phyloP scores from a whole-genome alignment of 1,140 invertebrate genomes.

The Drosophila subpulchrella region DNA sequence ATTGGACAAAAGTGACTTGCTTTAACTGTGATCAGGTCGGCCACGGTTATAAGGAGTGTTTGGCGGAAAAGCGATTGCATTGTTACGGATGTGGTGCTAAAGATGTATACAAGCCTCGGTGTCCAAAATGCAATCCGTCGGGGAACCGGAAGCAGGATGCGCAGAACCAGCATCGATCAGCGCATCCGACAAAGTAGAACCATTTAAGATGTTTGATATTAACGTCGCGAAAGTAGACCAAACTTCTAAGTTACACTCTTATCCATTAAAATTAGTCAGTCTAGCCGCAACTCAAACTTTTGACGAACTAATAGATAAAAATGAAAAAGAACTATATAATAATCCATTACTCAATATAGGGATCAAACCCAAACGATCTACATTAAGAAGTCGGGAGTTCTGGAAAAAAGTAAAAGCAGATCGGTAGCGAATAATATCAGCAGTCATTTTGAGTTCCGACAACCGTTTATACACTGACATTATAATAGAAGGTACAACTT shows the following conservation, averaged over 20 bases:
- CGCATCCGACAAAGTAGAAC: slow-evolving; percentile 1
- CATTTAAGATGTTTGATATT: not conserved
- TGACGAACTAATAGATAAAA: slow-evolving; percentile 1
- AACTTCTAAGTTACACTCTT: not conserved
- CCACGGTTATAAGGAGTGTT: slow-evolving; percentile 16
- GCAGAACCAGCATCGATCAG: slow-evolving; percentile 9
- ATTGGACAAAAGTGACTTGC: slow-evolving; percentile 10
- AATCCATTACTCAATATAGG: slow-evolving; percentile 1
- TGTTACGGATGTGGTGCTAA: slow-evolving; percentile 25
- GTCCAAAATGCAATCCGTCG: slow-evolving; percentile 18
- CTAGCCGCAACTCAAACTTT: not conserved
- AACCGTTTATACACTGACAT: slow-evolving; percentile 17
- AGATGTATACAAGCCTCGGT: slow-evolving; percentile 13
- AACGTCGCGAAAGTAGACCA: not conserved
- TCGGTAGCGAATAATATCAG: slow-evolving; percentile 3
- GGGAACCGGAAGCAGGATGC: slow-evolving; percentile 17
- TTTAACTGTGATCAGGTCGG: slow-evolving; percentile 13
- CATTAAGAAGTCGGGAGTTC: slow-evolving; percentile 1
- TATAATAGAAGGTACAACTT: slow-evolving; percentile 5
- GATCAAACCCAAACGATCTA: slow-evolving; percentile 5
- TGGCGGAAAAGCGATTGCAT: slow-evolving; percentile 7
- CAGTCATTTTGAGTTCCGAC: slow-evolving; percentile 11
- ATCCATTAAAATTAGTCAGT: not conserved
- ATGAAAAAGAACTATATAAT: not conserved
- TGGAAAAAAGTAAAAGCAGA: slow-evolving; percentile 2